phyloP scores from a whole-genome alignment of 2,888 invertebrate species.

The Apotomis betuletana region DNA sequence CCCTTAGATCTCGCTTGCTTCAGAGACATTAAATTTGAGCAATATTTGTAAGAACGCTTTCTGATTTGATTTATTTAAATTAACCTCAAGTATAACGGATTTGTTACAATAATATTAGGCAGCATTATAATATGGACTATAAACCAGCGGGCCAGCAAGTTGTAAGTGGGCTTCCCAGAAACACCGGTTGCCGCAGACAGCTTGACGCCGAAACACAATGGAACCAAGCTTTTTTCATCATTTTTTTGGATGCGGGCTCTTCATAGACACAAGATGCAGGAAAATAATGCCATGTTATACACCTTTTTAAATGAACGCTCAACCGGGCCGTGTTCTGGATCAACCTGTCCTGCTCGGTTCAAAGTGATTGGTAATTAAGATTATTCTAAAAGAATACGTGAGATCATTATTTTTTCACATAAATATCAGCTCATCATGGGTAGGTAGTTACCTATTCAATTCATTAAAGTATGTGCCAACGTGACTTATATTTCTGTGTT shows the following conservation, averaged over 20 bases:
- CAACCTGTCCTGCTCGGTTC: slow-evolving; percentile 11
- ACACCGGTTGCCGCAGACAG: slow-evolving; percentile 73
- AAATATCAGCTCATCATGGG: not conserved
- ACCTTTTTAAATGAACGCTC: slow-evolving; percentile 60
- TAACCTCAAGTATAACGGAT: slow-evolving; percentile 12
- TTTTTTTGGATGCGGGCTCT: slow-evolving; percentile 62
- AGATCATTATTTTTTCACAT: not conserved
- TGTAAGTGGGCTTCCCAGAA: slow-evolving; percentile 67
- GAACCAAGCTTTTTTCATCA: slow-evolving; percentile 63
- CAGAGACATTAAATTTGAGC: too few species aligned
- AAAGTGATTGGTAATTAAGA: not conserved
- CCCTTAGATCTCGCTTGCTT: not conserved
- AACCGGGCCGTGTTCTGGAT: slow-evolving; percentile 49
- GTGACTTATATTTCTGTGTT: not conserved
- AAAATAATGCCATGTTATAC: slow-evolving; percentile 67
- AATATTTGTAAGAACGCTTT: too few species aligned
- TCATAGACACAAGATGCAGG: slow-evolving; percentile 63
- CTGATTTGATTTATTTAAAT: slow-evolving; percentile 3
- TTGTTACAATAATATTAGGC: slow-evolving; percentile 3
- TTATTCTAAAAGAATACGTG: not conserved
- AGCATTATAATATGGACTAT: slow-evolving; percentile 27
- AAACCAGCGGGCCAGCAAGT: slow-evolving; percentile 39
- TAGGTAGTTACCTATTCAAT: not conserved
- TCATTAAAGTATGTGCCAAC: not conserved
- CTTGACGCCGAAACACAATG: slow-evolving; percentile 78